Percentiles rank a stretch among this genome's conserved stretches.
Conservation (phyloP, 2,113 vertebrate species). For the Oostethus manadensis region DNA sequence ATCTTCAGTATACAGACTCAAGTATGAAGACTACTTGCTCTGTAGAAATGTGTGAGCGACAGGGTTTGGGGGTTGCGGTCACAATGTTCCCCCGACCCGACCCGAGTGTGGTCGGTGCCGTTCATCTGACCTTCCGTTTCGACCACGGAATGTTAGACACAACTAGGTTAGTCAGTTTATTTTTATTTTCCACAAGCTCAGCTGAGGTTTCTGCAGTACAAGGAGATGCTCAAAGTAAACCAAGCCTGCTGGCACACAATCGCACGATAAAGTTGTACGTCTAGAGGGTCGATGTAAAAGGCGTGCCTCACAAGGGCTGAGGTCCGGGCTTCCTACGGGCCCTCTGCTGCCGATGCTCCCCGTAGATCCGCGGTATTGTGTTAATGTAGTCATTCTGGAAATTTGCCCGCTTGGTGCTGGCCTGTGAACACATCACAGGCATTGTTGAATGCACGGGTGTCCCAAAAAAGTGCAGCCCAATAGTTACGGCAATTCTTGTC, state of each 20-base stretch:
- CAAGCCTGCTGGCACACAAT: background rate
- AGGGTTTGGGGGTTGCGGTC: no score
- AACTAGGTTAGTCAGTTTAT: background rate
- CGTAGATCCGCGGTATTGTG: slow-evolving; percentile 36
- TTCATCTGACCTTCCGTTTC: slow-evolving; percentile 27
- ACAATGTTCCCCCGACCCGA: no score
- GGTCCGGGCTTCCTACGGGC: slow-evolving; percentile 23
- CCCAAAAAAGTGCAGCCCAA: no score
- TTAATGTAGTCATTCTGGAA: slow-evolving; percentile 54
- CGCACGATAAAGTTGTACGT: background rate
- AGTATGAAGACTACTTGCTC: no score
- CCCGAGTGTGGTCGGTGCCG: slow-evolving; percentile 38
- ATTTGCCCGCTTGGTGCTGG: slow-evolving; percentile 17
- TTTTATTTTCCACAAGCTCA: slow-evolving; percentile 15
- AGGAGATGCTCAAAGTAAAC: background rate
- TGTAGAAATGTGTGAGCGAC: no score
- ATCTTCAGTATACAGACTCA: background rate
- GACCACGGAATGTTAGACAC: slow-evolving; percentile 26
- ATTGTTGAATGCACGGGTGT: no score
- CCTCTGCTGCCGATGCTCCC: slow-evolving; percentile 24
- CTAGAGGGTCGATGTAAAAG: background rate
- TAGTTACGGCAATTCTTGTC: no score
- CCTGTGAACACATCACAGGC: slow-evolving; percentile 19
- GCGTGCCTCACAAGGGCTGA: slow-evolving; percentile 29
- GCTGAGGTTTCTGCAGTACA: background rate